Conservation (phyloP, 1,140 invertebrate species). For the Drosophila oshimai region DNA sequence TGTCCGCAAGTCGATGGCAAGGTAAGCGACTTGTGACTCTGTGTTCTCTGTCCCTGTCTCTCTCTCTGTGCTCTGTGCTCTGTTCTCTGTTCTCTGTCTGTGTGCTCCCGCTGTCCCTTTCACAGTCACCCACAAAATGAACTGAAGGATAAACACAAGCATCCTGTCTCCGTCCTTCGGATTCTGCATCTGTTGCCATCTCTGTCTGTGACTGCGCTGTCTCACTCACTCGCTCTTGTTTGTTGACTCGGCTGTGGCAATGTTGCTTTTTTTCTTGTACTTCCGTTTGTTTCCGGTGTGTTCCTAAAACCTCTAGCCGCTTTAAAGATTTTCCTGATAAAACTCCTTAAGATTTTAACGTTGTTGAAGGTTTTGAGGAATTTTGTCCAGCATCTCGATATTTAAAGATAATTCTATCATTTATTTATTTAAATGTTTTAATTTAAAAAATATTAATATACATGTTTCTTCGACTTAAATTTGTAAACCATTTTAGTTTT, state of each 20-base stretch:
- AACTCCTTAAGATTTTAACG: too few species aligned
- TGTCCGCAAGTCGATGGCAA: slow-evolving; percentile 53
- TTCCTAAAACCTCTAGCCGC: neutral
- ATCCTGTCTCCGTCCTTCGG: slow-evolving; percentile 4
- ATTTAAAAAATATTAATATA: neutral
- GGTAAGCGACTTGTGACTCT: slow-evolving; percentile 60
- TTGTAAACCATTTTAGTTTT: neutral
- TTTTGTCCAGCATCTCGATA: too few species aligned
- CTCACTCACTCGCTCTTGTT: slow-evolving; percentile 19
- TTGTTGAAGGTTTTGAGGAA: too few species aligned
- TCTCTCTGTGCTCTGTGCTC: slow-evolving; percentile 6
- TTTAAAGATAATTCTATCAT: too few species aligned
- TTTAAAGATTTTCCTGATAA: too few species aligned
- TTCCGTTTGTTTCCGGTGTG: neutral
- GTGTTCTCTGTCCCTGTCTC: slow-evolving; percentile 26
- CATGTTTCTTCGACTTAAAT: neutral
- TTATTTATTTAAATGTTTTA: too few species aligned
- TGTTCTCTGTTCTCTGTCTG: slow-evolving; percentile 2
- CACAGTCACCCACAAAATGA: slow-evolving; percentile 16
- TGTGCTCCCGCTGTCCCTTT: slow-evolving; percentile 21
- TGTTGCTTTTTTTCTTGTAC: slow-evolving; percentile 45
- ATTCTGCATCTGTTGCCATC: slow-evolving; percentile 34
- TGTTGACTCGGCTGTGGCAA: slow-evolving; percentile 44
- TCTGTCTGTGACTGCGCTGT: slow-evolving; percentile 15
- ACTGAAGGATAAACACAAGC: neutral